These are phyloP conservation scores for Capreolus pygargus DNA, from an alignment of 2,113 vertebrate genomes.

Conservation along the genomic window DNA sequence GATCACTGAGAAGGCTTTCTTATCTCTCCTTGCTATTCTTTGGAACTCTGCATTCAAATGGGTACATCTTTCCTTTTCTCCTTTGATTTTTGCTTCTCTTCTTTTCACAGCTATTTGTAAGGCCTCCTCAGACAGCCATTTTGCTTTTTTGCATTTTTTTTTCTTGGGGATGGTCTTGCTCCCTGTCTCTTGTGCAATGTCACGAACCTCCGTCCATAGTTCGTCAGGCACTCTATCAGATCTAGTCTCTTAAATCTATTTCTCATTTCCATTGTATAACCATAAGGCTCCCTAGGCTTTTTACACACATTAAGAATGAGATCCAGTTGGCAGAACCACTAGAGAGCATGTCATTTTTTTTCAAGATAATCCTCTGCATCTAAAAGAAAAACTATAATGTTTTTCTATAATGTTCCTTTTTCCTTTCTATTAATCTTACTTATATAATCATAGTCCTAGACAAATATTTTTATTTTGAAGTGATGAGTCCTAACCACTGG, in stretches of 20 bases:
- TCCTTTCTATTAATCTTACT: not conserved
- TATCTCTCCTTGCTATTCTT: not conserved
- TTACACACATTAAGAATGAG: not conserved
- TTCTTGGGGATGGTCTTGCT: not conserved
- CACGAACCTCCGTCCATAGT: not conserved
- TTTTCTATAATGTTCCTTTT: not conserved
- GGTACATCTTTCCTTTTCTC: not conserved
- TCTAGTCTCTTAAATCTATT: not conserved
- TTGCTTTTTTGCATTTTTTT: not conserved
- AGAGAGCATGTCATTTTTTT: not conserved
- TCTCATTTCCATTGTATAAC: not conserved
- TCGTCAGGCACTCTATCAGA: not conserved
- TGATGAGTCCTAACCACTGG: not conserved
- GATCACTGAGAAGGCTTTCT: not conserved
- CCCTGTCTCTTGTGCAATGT: not conserved
- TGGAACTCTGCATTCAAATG: not conserved
- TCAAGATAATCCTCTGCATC: conserved; percentile 15
- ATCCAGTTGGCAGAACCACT: not conserved
- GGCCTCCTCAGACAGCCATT: not conserved
- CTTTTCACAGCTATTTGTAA: not conserved
- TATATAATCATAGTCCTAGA: not conserved
- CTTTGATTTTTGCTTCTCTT: not conserved
- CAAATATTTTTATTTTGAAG: not conserved
- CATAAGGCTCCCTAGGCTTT: not conserved
- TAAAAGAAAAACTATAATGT: not conserved